A percentile compares a stretch with the other conserved stretches of the same genome.
Conservation (phyloP, 2,888 invertebrate species). For the Leuctra nigra region DNA sequence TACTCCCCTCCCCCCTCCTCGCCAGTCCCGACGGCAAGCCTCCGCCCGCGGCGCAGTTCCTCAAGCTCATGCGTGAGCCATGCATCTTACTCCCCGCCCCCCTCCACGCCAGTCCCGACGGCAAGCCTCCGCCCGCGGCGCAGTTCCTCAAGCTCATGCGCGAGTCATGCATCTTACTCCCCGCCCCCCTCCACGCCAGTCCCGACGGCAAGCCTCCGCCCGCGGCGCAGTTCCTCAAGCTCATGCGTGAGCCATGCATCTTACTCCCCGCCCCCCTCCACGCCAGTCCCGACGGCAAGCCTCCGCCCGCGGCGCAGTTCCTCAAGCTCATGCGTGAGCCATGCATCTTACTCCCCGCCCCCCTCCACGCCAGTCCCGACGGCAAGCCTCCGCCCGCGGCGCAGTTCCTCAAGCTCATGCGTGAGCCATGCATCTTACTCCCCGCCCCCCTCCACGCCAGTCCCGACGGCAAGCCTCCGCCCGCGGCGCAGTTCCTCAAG, state of each 20-base stretch:
- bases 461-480: slow-evolving; percentile 55
- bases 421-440: no score
- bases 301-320: slow-evolving; percentile 48
- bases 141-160: slow-evolving; percentile 50
- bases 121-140: slow-evolving; percentile 50
- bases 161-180: slow-evolving; percentile 45
- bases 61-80: slow-evolving; percentile 54
- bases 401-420: no score
- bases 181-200: no score
- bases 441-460: no score
- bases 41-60: slow-evolving; percentile 47
- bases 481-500: slow-evolving; percentile 44
- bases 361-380: no score
- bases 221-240: slow-evolving; percentile 42
- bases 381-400: no score
- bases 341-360: no score
- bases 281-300: slow-evolving; percentile 53
- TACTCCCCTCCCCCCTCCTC: no score
- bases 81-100: no score
- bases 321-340: slow-evolving; percentile 53
- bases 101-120: slow-evolving; percentile 57
- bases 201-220: slow-evolving; percentile 57
- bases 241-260: slow-evolving; percentile 50
- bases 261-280: no score
- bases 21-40: slow-evolving; percentile 54